Evolutionary conservation across 2,797 vertebrate species (phyloP), one percentile per base, ranked within the genome.

Genomic region (Dallia pectoralis): DNA sequence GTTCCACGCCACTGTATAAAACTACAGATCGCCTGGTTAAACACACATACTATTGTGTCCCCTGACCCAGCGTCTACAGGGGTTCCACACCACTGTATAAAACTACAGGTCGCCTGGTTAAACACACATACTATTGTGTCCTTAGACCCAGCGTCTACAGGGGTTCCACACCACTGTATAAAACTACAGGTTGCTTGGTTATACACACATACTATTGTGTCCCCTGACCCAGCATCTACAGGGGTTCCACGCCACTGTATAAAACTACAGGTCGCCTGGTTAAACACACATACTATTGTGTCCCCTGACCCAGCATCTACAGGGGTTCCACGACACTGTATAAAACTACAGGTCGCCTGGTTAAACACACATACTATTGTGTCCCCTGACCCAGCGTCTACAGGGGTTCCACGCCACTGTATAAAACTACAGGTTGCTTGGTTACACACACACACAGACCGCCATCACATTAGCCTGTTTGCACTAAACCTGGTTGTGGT

Each of bases 41-140:
- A 65, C 72, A 51, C 27, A n/a, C n/a, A n/a, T n/a, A n/a, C 86
- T 88, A 90, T 81, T 86, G 75, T 83, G 77, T 77, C 85, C 76
- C 86, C 75, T 68, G 74, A 84, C 77, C 78, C 79, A 69, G 76
- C 74, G 72, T 63, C 59, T 62, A 30, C 69, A 56, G 76, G 73
- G 36, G 36, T 69, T 15, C 61, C 22, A 33, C 12, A 9, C 59
- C 30, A 47, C 73, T 61, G 19, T 33, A 69, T 69, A 71, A 62
- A 76, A 72, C 74, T 18, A 8, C 15, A 63, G n/a, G 25, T 32
- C 72, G 27, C 33, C 66, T 65, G 61, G 62, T 40, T 53, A 62
- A 49, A 65, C 72, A 51, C 27, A n/a, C n/a, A n/a, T n/a, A n/a
- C 86, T 88, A 90, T 81, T 86, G 75, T 83, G 77, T 77, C 85